Conservation (phyloP, 2,113 vertebrate genomes). For the Laticauda colubrina region DNA sequence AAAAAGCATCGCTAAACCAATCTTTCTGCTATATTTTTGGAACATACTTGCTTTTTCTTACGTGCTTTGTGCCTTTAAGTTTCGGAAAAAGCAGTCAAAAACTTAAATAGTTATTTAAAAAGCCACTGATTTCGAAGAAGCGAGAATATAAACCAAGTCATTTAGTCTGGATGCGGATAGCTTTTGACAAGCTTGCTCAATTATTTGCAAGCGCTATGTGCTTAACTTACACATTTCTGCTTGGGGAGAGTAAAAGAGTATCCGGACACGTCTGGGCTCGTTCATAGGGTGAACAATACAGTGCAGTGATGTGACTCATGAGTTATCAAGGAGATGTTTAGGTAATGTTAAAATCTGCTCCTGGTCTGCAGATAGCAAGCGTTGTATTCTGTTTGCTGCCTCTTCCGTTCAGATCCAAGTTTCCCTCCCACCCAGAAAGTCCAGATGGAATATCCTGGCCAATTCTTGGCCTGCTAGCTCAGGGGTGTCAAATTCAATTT, state of each 20-base stretch:
- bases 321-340: constrained; percentile 27
- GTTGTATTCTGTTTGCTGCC: background rate
- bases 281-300: background rate
- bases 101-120: constrained; percentile 22
- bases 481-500: too few species aligned
- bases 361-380: background rate
- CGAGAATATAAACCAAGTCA: constrained; percentile 20
- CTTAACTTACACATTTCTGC: constrained; percentile 41
- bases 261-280: constrained; percentile 27
- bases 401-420: constrained; percentile 39
- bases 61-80: background rate
- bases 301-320: constrained; percentile 10
- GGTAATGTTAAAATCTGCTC: constrained; percentile 28
- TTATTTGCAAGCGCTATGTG: background rate
- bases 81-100: background rate
- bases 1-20: background rate
- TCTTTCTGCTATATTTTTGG: background rate
- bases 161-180: constrained; percentile 8
- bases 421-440: background rate
- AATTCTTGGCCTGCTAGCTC: background rate
- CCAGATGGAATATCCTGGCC: constrained; percentile 12
- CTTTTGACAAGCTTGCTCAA: constrained; percentile 39
- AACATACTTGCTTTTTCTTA: background rate
- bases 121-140: background rate
- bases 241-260: constrained; percentile 41